These are phyloP conservation scores for Drosophila navojoa DNA, from an alignment of 1,140 invertebrate species.

Conservation along the genomic window DNA sequence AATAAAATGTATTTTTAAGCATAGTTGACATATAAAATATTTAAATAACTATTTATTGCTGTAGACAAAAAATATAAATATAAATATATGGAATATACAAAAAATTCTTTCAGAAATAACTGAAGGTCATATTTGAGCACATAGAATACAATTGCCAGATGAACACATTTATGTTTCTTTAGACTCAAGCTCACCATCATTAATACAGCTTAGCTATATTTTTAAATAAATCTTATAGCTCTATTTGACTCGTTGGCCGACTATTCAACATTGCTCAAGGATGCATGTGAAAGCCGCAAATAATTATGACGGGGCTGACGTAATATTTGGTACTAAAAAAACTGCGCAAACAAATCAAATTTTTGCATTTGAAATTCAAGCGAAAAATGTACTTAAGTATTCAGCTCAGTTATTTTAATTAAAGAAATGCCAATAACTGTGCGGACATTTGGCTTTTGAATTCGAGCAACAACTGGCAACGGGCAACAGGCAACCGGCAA, in stretches of 20 bases:
- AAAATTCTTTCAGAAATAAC: too few species aligned
- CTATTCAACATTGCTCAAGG: slow-evolving; percentile 33
- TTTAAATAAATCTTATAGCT: background rate
- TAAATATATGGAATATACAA: too few species aligned
- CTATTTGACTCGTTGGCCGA: background rate
- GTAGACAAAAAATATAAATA: too few species aligned
- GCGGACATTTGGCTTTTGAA: slow-evolving; percentile 46
- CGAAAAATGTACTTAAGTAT: slow-evolving; percentile 38
- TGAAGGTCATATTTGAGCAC: too few species aligned
- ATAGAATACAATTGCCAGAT: too few species aligned
- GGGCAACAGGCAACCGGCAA: slow-evolving; percentile 12
- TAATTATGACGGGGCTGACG: slow-evolving; percentile 32
- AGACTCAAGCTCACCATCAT: too few species aligned
- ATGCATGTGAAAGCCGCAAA: slow-evolving; percentile 51
- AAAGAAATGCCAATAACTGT: slow-evolving; percentile 64
- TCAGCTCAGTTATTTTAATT: slow-evolving; percentile 49
- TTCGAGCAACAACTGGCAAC: slow-evolving; percentile 4
- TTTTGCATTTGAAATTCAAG: slow-evolving; percentile 5
- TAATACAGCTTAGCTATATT: background rate
- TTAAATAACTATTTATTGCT: too few species aligned
- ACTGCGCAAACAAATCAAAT: slow-evolving; percentile 28
- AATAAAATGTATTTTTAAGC: background rate
- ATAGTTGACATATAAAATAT: too few species aligned
- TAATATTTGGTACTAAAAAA: slow-evolving; percentile 18
- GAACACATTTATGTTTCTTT: too few species aligned